These are phyloP conservation scores for Poliocrania exsul DNA, from an alignment of 2,797 vertebrate species.

Conservation along the genomic window DNA sequence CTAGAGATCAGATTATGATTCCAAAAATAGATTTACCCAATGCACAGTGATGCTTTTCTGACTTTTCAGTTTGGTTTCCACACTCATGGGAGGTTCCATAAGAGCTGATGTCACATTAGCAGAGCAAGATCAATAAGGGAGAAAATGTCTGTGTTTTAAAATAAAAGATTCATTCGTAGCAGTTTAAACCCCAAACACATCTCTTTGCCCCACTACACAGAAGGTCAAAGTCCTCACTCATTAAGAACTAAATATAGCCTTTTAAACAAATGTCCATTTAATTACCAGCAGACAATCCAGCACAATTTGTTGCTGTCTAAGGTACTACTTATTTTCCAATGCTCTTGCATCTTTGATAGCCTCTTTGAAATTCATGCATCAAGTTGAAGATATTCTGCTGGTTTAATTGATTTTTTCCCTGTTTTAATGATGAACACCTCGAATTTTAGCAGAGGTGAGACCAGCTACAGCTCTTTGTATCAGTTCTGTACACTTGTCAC, in stretches of 20 bases:
- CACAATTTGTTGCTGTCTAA: slow-evolving; percentile 39
- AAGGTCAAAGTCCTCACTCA: neutral
- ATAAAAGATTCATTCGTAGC: neutral
- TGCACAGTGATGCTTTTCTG: neutral
- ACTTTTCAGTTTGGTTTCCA: neutral
- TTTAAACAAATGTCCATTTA: slow-evolving; percentile 20
- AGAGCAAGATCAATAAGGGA: neutral
- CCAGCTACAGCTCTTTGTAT: neutral
- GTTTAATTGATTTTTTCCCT: neutral
- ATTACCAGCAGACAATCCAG: slow-evolving; percentile 32
- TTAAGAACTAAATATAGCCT: neutral
- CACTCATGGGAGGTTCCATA: neutral
- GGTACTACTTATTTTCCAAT: slow-evolving; percentile 5
- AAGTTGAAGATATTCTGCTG: neutral
- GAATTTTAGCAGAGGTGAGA: neutral
- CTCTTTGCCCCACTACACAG: neutral
- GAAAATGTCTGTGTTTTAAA: neutral
- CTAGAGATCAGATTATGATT: neutral
- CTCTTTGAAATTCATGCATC: neutral
- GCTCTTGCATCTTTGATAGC: slow-evolving; percentile 14
- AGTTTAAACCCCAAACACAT: neutral
- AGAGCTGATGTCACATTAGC: neutral
- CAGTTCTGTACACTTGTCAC: neutral
- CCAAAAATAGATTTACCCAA: neutral
- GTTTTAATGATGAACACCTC: neutral